Percentiles rank a stretch among this genome's conserved stretches.
phyloP scores from a whole-genome alignment of 2,797 vertebrate genomes.

The Enteromius trimaculatus region DNA sequence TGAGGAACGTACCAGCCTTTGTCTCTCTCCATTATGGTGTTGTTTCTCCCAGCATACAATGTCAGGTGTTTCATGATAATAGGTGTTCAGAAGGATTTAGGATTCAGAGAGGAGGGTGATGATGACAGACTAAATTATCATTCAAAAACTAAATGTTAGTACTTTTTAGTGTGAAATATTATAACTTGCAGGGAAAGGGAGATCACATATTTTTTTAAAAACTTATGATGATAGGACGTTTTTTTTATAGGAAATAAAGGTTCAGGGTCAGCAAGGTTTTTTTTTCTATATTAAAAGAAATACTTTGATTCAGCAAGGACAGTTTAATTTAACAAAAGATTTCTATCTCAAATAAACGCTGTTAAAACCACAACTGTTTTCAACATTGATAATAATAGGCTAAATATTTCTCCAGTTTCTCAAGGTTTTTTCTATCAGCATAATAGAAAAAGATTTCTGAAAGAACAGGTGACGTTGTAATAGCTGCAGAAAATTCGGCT shows the following conservation, averaged over 20 bases:
- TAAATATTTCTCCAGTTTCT: background rate
- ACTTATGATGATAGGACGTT: background rate
- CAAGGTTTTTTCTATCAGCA: background rate
- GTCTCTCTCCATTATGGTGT: constrained; percentile 51
- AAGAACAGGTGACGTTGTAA: background rate
- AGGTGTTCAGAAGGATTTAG: constrained; percentile 44
- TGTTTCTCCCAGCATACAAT: constrained; percentile 45
- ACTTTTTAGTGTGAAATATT: background rate
- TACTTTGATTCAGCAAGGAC: background rate
- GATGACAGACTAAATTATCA: constrained; percentile 15
- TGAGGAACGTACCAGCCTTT: constrained; percentile 36
- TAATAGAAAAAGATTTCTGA: background rate
- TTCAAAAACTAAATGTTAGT: constrained; percentile 15
- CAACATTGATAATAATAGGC: background rate
- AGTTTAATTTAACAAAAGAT: background rate
- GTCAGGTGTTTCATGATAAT: constrained; percentile 48
- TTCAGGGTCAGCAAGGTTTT: background rate
- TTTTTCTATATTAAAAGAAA: background rate
- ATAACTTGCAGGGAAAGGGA: background rate
- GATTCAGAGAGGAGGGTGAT: constrained; percentile 9
- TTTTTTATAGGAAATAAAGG: too few relatives aligned
- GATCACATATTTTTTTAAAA: background rate
- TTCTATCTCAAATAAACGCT: background rate
- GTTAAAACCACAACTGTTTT: background rate
- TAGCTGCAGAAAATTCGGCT: background rate